Base-by-base conservation (phyloP, 2,113 vertebrate genomes). In the Gila orcuttii region DNA sequence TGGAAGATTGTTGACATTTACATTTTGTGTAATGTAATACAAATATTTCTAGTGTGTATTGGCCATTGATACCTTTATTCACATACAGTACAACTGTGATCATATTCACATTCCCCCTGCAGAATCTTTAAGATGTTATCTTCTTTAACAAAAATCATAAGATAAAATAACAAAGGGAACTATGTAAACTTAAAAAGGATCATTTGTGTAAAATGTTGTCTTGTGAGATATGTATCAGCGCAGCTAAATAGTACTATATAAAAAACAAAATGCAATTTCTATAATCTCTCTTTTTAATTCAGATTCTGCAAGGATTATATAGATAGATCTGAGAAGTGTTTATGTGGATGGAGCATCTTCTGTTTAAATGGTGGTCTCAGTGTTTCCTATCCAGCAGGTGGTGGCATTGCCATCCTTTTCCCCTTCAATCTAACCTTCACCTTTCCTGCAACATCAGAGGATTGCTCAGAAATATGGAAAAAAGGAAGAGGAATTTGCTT, bases 351-450 rank as follows among this genome's bases (percentile, higher is more conserved):
- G 15, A 25, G 13, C 42, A 19, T 25, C 11, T 59, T 59, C 4
- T n/a, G 12, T 42, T 60, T 25, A 42, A 82, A n/a, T 23, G 60
- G 28, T 23, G 21, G 9, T 6, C 13, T 81, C 6, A 31, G n/a
- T 50, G 42, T 64, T 50, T 31, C 55, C 9, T 47, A 31, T 52
- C 79, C 79, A 82, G 79, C 64, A 82, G 79, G 25, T 69, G 79
- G 79, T 33, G 62, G 15, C 47, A 82, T 69, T 69, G 79, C 31
- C 79, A 36, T 45, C 39, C 39, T 12, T 81, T 79, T 45, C 36
- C 19, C 11, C 55, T 50, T 50, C 23, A 19, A 45, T 42, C 78
- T 5, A 15, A 62, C 21, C 0, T 42, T 28, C 42, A 47, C 12
- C 21, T 62, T 39, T 25, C 55, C 21, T 62, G 33, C 55, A 17